A percentile compares a stretch with the other conserved stretches of the same genome.
Conservation (phyloP, 2,888 invertebrate genomes). For the Aquatica leii region DNA sequence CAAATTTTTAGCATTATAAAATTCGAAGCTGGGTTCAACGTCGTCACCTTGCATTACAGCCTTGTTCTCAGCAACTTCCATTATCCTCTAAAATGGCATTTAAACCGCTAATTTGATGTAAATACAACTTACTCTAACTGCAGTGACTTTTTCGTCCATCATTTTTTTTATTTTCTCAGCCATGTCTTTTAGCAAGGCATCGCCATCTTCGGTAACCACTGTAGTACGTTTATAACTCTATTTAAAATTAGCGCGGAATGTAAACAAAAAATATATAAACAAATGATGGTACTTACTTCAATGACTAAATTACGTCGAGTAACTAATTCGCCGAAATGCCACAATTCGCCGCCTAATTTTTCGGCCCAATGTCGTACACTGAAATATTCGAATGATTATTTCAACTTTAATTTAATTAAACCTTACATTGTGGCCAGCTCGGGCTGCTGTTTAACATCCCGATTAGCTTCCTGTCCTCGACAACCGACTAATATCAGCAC, state of each 20-base stretch:
- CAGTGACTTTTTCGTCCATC: slow-evolving; percentile 89
- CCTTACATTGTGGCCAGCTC: slow-evolving; percentile 44
- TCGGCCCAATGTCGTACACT: slow-evolving; percentile 83
- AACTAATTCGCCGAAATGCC: slow-evolving; percentile 81
- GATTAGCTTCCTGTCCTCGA: slow-evolving; percentile 32
- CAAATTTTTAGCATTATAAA: slow-evolving; percentile 77
- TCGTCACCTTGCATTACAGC: slow-evolving; percentile 66
- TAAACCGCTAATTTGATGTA: background rate
- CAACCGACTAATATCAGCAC: slow-evolving; percentile 15
- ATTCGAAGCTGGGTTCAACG: slow-evolving; percentile 68
- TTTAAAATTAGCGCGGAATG: slow-evolving; percentile 17
- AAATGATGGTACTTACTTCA: slow-evolving; percentile 66
- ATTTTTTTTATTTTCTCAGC: slow-evolving; percentile 85
- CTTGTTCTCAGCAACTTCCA: slow-evolving; percentile 87
- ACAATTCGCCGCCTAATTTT: slow-evolving; percentile 81
- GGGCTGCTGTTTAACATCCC: slow-evolving; percentile 39
- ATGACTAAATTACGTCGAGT: slow-evolving; percentile 81
- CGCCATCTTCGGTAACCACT: slow-evolving; percentile 79
- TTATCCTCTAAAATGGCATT: slow-evolving; percentile 71
- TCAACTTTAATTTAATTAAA: background rate
- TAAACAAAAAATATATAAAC: slow-evolving; percentile 14
- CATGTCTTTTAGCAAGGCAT: slow-evolving; percentile 81
- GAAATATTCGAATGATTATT: background rate
- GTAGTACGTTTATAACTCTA: slow-evolving; percentile 81
- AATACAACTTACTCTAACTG: slow-evolving; percentile 72